Conservation (phyloP, 64 coral and sea anemone species). For the Montipora foliosa region DNA sequence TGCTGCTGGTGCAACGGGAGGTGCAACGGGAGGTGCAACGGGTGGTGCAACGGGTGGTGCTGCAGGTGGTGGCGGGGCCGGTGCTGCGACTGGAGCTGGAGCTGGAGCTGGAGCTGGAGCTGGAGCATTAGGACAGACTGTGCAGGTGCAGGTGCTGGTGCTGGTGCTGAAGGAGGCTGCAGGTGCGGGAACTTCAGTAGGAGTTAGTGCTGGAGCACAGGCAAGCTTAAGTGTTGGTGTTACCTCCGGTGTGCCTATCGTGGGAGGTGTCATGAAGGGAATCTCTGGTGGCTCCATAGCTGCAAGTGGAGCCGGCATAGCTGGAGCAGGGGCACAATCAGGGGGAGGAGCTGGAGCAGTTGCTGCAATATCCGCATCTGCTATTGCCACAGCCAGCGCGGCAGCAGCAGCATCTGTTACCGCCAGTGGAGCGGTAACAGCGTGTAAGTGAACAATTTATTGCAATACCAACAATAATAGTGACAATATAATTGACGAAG, state of each 20-base stretch:
- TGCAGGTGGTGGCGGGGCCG: neutral
- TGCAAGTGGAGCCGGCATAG: neutral
- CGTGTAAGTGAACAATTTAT: slow-evolving; percentile 8
- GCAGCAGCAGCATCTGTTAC: slow-evolving; percentile 6
- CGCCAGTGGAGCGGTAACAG: slow-evolving; percentile 22
- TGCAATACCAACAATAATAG: neutral
- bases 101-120: neutral
- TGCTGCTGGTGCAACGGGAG: neutral
- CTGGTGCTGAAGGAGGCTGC: slow-evolving; percentile 1
- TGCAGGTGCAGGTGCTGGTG: neutral
- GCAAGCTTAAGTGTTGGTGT: neutral
- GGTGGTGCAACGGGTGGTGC: neutral
- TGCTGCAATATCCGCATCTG: slow-evolving; percentile 33
- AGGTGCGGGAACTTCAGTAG: neutral
- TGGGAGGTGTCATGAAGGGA: neutral
- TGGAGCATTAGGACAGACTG: neutral
- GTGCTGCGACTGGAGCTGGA: neutral
- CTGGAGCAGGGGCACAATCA: slow-evolving; percentile 17
- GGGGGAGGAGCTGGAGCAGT: slow-evolving; percentile 37
- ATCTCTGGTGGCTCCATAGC: neutral
- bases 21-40: neutral
- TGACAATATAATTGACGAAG: no score
- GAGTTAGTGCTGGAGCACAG: slow-evolving; percentile 12
- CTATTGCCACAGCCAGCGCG: slow-evolving; percentile 2
- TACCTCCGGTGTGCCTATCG: neutral